phyloP scores from a whole-genome alignment of 1,140 invertebrate genomes.

The Drosophila santomea region DNA sequence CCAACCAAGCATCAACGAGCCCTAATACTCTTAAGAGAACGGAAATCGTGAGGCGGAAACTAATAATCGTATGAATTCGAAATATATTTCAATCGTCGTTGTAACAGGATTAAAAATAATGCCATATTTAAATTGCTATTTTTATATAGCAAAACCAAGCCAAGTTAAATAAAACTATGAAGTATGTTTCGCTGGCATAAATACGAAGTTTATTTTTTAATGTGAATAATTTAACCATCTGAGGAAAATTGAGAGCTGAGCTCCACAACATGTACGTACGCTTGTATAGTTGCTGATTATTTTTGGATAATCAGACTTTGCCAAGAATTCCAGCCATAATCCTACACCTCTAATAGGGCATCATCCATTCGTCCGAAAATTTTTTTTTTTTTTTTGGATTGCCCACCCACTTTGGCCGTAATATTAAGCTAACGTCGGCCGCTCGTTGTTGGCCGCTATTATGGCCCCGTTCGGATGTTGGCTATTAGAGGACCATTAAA shows the following conservation, averaged over 20 bases:
- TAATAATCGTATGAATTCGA: slow-evolving; percentile 5
- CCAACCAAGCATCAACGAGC: slow-evolving; percentile 26
- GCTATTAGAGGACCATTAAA: slow-evolving; percentile 81
- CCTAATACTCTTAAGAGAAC: slow-evolving; percentile 31
- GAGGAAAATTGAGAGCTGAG: background rate
- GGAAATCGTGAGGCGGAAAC: slow-evolving; percentile 14
- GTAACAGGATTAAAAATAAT: background rate
- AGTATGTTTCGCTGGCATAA: no score
- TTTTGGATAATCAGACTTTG: background rate
- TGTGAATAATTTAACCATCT: background rate
- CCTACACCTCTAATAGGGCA: slow-evolving; percentile 4
- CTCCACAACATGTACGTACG: background rate
- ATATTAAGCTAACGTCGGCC: slow-evolving; percentile 72
- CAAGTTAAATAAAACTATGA: no score
- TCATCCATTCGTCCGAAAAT: slow-evolving; percentile 9
- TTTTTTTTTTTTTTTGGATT: background rate
- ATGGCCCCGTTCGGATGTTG: slow-evolving; percentile 79
- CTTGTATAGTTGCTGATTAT: background rate
- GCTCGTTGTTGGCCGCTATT: slow-evolving; percentile 55
- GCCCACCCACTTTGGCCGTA: slow-evolving; percentile 30
- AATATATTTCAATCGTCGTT: background rate
- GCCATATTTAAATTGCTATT: background rate
- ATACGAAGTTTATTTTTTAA: no score
- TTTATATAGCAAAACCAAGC: no score
- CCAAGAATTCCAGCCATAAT: background rate